phyloP scores from a whole-genome alignment of 1,140 invertebrate species.

The Nymphalis io region DNA sequence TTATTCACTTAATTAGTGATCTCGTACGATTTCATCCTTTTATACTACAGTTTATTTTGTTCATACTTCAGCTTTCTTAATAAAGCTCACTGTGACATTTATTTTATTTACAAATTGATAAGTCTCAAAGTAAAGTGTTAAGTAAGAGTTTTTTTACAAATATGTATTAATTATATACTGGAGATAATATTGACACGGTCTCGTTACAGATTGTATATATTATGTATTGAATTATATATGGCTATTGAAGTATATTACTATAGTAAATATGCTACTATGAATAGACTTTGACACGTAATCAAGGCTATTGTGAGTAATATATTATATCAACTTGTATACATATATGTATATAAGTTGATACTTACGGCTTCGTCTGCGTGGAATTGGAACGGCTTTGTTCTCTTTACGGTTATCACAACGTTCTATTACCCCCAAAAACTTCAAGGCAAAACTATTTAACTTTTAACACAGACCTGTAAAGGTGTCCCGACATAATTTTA shows the following conservation, averaged over 20 bases:
- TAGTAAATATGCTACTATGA: no score
- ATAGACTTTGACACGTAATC: no score
- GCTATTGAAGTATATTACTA: no score
- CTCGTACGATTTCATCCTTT: conserved; percentile 14
- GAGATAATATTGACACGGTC: no score
- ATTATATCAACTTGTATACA: not conserved
- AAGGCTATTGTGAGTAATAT: not conserved
- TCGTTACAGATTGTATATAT: no score
- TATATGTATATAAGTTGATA: not conserved
- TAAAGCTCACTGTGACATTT: not conserved
- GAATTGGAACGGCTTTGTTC: conserved; percentile 1
- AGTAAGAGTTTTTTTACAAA: no score
- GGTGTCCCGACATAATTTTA: not conserved
- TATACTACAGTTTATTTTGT: not conserved
- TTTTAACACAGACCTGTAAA: not conserved
- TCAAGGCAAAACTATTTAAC: not conserved
- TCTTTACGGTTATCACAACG: not conserved
- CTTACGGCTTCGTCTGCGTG: not conserved
- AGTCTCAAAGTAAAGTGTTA: no score
- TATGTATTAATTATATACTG: no score
- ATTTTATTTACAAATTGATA: no score
- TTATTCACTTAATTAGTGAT: conserved; percentile 12
- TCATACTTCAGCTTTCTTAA: not conserved
- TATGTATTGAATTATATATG: no score
- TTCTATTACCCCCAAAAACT: not conserved